Evolutionary conservation across 1,140 invertebrate genomes (phyloP).

Genomic region (Glossosoma conforme): DNA sequence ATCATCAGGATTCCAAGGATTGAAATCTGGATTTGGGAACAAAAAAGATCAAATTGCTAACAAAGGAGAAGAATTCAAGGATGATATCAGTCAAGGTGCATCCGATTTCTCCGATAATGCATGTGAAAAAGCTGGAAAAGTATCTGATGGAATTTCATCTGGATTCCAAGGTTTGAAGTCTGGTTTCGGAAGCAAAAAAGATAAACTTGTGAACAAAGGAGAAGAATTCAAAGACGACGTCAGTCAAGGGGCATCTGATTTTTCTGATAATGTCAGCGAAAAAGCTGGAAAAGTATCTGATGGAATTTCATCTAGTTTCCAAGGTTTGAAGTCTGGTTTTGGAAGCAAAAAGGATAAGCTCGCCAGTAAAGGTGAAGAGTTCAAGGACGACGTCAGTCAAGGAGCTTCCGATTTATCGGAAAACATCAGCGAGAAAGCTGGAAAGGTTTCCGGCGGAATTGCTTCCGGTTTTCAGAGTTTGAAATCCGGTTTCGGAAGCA

Average conservation of each 20-base stretch:
- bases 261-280: not conserved
- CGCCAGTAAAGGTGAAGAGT: not conserved
- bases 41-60: slow-evolving; percentile 26
- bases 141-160: too few species aligned
- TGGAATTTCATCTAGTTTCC: not conserved
- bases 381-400: too few species aligned
- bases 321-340: slow-evolving; percentile 2
- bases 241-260: not conserved
- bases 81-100: not conserved
- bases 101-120: too few species aligned
- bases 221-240: slow-evolving; percentile 3
- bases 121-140: too few species aligned
- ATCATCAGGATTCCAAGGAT: slow-evolving; percentile 18
- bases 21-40: slow-evolving; percentile 21
- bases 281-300: slow-evolving; percentile 3
- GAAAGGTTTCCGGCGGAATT: too few species aligned
- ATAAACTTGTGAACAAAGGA: too few species aligned
- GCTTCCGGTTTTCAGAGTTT: too few species aligned
- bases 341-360: not conserved
- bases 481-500: too few species aligned
- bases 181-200: too few species aligned
- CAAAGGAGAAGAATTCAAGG: not conserved
- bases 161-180: too few species aligned
- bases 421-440: too few species aligned
- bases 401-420: too few species aligned